phyloP scores from a whole-genome alignment of 2,888 invertebrate species.

The Pandemis cinnamomeana region DNA sequence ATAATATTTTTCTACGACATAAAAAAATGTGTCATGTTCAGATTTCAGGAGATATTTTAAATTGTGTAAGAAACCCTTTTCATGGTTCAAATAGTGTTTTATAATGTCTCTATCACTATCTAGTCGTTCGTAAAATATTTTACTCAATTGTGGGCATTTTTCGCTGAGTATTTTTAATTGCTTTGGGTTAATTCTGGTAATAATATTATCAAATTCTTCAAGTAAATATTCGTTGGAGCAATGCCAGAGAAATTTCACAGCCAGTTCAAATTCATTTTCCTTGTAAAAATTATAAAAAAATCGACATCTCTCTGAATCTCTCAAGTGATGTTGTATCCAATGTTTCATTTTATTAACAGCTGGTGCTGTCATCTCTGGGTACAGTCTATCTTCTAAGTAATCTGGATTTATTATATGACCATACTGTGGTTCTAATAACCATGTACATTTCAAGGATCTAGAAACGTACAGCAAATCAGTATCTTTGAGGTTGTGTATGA shows the following conservation, averaged over 20 bases:
- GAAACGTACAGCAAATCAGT: constrained; percentile 39
- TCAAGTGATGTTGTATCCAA: constrained; percentile 27
- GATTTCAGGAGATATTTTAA: constrained; percentile 22
- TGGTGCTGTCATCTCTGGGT: constrained; percentile 32
- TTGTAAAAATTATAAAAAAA: constrained; percentile 40
- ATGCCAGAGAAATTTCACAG: constrained; percentile 34
- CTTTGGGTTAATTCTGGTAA: constrained; percentile 15
- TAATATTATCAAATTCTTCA: constrained; percentile 17
- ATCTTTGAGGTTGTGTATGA: constrained; percentile 33
- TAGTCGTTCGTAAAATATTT: constrained; percentile 16
- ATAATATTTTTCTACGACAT: constrained; percentile 27
- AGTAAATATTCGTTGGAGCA: constrained; percentile 34
- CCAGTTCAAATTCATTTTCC: constrained; percentile 23
- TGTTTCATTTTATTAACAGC: constrained; percentile 35
- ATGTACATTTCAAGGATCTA: constrained; percentile 37
- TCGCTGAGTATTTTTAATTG: constrained; percentile 32
- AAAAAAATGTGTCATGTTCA: constrained; percentile 20
- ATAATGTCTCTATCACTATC: constrained; percentile 1
- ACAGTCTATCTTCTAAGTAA: constrained; percentile 30
- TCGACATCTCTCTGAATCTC: constrained; percentile 24
- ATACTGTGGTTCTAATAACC: constrained; percentile 34
- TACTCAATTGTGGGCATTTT: constrained; percentile 17
- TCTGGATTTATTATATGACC: constrained; percentile 12
- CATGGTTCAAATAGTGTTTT: constrained; percentile 13
- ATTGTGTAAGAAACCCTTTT: constrained; percentile 8